Evolutionary conservation across 2,888 invertebrate species (phyloP).

Genomic region (Nipponacmea schrenckii): DNA sequence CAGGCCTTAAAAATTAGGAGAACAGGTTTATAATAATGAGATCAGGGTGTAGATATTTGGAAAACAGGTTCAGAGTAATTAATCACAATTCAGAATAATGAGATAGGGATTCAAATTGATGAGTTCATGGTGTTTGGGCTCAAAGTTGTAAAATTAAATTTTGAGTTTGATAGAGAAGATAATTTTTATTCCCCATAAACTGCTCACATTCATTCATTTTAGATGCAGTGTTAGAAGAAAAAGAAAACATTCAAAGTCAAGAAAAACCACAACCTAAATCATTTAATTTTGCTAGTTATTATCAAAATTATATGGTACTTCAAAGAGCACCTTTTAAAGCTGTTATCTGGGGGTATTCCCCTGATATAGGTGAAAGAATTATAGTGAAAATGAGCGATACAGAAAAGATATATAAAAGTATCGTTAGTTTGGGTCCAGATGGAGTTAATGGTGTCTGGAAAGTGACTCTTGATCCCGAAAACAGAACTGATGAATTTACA

Average conservation of each 20-base stretch:
- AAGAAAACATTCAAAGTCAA: not conserved
- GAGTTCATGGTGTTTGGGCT: too few relatives aligned
- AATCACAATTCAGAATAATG: too few relatives aligned
- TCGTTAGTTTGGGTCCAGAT: not conserved
- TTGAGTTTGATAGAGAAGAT: too few relatives aligned
- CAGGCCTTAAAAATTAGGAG: too few relatives aligned
- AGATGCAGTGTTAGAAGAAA: not conserved
- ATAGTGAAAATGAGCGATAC: not conserved
- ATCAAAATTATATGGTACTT: not conserved
- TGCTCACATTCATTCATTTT: not conserved
- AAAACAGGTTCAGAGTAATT: too few relatives aligned
- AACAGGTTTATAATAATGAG: too few relatives aligned
- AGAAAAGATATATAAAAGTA: not conserved
- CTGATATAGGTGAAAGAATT: not conserved
- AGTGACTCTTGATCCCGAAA: constrained; percentile 19
- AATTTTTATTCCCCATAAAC: too few relatives aligned
- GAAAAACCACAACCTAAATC: not conserved
- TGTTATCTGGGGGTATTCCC: not conserved
- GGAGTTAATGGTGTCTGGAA: not conserved
- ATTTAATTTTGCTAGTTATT: not conserved
- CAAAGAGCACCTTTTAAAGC: not conserved
- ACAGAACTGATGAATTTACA: constrained; percentile 36
- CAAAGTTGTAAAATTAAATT: too few relatives aligned
- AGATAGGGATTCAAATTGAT: too few relatives aligned
- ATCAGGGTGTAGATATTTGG: too few relatives aligned